Evolutionary conservation across 2,797 vertebrate species (phyloP), one percentile per base, ranked within the genome.

Genomic region (Enteromius afrohamiltoni): DNA sequence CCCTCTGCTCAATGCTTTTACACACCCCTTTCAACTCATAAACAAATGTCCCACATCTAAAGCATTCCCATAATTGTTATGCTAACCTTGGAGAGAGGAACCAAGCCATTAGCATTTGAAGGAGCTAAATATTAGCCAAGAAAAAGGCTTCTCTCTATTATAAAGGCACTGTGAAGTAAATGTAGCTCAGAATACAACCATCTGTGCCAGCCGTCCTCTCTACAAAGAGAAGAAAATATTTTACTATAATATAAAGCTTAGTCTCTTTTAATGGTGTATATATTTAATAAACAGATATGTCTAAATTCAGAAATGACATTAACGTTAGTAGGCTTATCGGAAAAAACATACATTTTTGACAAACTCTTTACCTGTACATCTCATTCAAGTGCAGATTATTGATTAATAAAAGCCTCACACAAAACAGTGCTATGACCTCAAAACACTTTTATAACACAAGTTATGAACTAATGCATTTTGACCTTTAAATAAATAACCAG

Each of bases 61-160:
- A 97, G 96, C 96, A 96, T 97, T 97, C 96, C 96, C 96, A 97
- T 96, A 95, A 97, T 97, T 97, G 96, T 97, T 96, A 97, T 97
- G 97, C 97, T 98, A 98, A 98, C 97, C 96, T 97, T 96, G 95
- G 96, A 96, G 95, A 96, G 96, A 91, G 88, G 95, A 97, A 96
- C 96, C 95, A 96, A 95, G 91, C 94, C 95, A 98, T 98, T 98
- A 98, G 97, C 97, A 98, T 98, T 97, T 99, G 97, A 98, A 98
- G 97, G 96, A 98, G 95, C 97, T 97, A 98, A 97, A 98, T 98
- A 98, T 98, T 97, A 97, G 96, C 95, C 95, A 95, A 96, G 96
- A 96, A 97, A 97, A 95, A 96, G 95, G 96, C 96, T 92, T 92
- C 93, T 94, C 95, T 88, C 90, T 74, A 96, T 96, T 97, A 96